Evolutionary conservation across 2,797 vertebrate species (phyloP).

Genomic region (Sitta carolinensis): DNA sequence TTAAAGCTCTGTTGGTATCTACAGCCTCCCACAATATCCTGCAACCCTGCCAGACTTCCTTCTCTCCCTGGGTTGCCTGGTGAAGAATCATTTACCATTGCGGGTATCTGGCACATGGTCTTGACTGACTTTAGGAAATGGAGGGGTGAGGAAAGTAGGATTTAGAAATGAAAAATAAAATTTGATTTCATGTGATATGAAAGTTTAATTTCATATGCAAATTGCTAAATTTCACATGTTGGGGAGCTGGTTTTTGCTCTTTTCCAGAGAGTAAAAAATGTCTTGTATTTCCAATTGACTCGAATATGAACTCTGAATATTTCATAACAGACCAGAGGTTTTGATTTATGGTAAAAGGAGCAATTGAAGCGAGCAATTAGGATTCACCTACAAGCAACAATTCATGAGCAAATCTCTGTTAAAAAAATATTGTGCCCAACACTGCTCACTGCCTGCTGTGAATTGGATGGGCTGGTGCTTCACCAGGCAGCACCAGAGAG

Average conservation of each 20-base stretch:
- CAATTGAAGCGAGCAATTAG: neutral
- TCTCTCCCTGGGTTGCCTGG: neutral
- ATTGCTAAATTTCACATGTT: neutral
- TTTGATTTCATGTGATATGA: neutral
- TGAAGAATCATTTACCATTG: neutral
- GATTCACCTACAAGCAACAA: neutral
- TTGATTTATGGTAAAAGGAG: neutral
- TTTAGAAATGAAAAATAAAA: neutral
- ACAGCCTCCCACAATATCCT: neutral
- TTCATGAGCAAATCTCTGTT: neutral
- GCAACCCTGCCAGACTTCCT: neutral
- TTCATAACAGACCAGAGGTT: neutral
- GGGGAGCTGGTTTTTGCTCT: neutral
- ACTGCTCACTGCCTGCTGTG: rapidly evolving
- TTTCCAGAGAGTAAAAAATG: neutral
- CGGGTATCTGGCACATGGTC: rapidly evolving
- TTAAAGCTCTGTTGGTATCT: neutral
- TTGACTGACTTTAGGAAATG: neutral
- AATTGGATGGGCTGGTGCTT: neutral
- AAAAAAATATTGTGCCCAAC: rapidly evolving
- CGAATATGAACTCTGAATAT: neutral
- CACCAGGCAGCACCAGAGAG: neutral
- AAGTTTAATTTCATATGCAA: neutral
- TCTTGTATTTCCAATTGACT: neutral
- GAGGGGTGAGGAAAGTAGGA: neutral